Conservation (phyloP, 2,797 vertebrate species). For the Onychomys torridus region DNA sequence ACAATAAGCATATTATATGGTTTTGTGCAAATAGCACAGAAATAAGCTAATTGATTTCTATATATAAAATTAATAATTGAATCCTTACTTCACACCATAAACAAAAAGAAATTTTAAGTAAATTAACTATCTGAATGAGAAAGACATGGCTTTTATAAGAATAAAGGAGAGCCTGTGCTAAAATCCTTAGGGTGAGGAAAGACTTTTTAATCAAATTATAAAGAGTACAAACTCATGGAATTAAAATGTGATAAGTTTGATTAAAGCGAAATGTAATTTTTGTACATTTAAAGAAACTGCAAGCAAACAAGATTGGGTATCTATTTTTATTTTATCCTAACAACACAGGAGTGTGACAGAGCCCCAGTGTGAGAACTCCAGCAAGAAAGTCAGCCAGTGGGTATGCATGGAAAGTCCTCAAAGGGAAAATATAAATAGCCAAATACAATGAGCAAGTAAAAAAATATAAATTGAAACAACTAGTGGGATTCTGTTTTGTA, state of each 20-base stretch:
- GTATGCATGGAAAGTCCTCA: not conserved
- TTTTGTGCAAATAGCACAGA: constrained; percentile 6
- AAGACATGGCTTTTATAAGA: constrained; percentile 16
- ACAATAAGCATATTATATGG: not conserved
- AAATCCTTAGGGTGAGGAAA: not conserved
- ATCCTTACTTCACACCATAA: constrained; percentile 7
- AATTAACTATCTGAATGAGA: constrained; percentile 29
- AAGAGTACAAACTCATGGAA: constrained; percentile 4
- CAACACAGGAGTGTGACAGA: not conserved
- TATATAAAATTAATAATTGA: constrained; percentile 28
- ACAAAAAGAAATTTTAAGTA: constrained; percentile 24
- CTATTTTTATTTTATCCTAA: constrained; percentile 35
- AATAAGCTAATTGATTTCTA: not conserved
- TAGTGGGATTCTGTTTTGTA: constrained; percentile 49
- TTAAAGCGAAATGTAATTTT: constrained; percentile 22
- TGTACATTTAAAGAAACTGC: not conserved
- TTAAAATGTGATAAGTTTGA: constrained; percentile 20
- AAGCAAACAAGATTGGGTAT: constrained; percentile 1
- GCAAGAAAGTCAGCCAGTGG: not conserved
- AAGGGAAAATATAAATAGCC: not conserved
- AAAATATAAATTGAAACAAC: constrained; percentile 30
- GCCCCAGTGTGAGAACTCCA: not conserved
- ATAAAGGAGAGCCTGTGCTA: not conserved
- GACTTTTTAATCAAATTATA: constrained; percentile 30
- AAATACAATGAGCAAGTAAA: not conserved